phyloP scores from a whole-genome alignment of 2,797 vertebrate genomes.

The Argentina silus region DNA sequence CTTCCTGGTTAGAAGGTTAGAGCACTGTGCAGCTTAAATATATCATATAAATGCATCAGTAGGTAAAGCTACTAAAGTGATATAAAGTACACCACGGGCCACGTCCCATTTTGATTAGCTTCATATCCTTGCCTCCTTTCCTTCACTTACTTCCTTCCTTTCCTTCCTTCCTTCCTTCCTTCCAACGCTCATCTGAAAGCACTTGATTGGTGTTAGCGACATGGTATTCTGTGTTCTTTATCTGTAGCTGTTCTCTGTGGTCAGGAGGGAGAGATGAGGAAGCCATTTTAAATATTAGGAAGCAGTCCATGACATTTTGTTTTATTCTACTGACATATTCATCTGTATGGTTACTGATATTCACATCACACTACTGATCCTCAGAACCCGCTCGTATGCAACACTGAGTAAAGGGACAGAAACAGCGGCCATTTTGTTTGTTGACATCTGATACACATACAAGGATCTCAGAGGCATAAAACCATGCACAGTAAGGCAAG shows the following conservation, averaged over 20 bases:
- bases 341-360: background rate
- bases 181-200: background rate
- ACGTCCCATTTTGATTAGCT: background rate
- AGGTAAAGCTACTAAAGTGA: slow-evolving; percentile 1
- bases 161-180: background rate
- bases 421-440: background rate
- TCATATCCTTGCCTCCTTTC: background rate
- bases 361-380: background rate
- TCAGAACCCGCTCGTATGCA: background rate
- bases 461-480: background rate
- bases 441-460: slow-evolving; percentile 8
- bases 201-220: background rate
- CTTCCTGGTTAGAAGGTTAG: slow-evolving; percentile 13
- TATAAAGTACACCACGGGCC: background rate
- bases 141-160: background rate
- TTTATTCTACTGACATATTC: background rate
- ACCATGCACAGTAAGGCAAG: slow-evolving; percentile 53
- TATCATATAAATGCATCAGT: background rate
- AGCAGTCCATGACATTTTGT: background rate
- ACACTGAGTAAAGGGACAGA: background rate
- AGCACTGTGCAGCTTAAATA: background rate
- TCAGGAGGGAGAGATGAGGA: background rate
- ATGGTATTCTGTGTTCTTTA: background rate
- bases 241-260: too few relatives aligned
- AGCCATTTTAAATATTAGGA: background rate